Conservation (phyloP, 2,888 invertebrate genomes). For the Unio pictorum region DNA sequence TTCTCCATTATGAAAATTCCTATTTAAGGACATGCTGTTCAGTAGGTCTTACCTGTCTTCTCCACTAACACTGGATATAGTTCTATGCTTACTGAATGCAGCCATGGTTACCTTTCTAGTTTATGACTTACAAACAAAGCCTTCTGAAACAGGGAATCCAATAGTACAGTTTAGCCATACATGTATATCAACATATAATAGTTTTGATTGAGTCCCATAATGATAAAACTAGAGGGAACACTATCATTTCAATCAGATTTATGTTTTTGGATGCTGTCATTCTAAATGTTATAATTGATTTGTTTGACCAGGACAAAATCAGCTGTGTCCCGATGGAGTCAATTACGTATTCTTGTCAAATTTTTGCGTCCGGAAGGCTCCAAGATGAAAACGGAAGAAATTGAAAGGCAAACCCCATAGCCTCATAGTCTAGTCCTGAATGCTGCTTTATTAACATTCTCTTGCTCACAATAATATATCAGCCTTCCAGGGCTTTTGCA, state of each 20-base stretch:
- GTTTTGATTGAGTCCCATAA: neutral
- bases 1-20: too few relatives aligned
- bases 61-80: too few relatives aligned
- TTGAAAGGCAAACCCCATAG: constrained; percentile 50
- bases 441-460: too few relatives aligned
- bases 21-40: too few relatives aligned
- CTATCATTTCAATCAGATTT: neutral
- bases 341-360: constrained; percentile 57
- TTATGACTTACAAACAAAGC: too few relatives aligned
- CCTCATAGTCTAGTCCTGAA: too few relatives aligned
- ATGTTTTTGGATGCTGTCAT: neutral
- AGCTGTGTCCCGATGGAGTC: constrained; percentile 57
- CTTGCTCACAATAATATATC: too few relatives aligned
- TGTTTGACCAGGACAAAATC: constrained; percentile 21
- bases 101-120: too few relatives aligned
- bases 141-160: too few relatives aligned
- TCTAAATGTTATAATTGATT: neutral
- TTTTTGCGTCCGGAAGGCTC: constrained; percentile 47
- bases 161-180: neutral
- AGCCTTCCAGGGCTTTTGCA: too few relatives aligned
- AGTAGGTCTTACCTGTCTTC: too few relatives aligned
- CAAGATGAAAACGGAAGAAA: constrained; percentile 39
- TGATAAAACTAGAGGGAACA: neutral
- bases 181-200: neutral
- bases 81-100: too few relatives aligned